Percentiles rank a stretch among this genome's conserved stretches.
Evolutionary conservation across 2,888 invertebrate genomes (phyloP).

Genomic region (Oasisia sp.): DNA sequence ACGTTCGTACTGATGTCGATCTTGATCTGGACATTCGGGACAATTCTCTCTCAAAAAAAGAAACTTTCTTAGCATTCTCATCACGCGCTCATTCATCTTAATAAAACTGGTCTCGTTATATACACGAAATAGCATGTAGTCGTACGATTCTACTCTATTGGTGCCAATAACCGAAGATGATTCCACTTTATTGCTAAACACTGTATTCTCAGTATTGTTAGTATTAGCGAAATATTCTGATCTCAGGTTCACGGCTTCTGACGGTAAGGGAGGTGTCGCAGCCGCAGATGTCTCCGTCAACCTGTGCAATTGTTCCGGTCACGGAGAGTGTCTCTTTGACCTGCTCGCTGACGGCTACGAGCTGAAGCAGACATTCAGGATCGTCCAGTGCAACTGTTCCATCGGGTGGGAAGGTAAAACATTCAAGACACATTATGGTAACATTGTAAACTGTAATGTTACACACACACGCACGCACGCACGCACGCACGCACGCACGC

Average conservation of each 20-base stretch:
- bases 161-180: too few species aligned
- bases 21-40: neutral
- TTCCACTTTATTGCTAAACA: too few species aligned
- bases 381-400: constrained; percentile 22
- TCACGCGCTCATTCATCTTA: too few species aligned
- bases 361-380: constrained; percentile 20
- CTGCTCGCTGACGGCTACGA: constrained; percentile 11
- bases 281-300: neutral
- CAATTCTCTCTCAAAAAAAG: too few species aligned
- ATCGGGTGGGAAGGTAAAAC: constrained; percentile 8
- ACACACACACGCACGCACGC: too few species aligned
- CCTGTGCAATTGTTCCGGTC: neutral
- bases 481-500: too few species aligned
- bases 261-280: constrained; percentile 20
- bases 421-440: neutral
- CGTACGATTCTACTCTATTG: too few species aligned
- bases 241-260: neutral
- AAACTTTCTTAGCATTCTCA: too few species aligned
- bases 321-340: constrained; percentile 22
- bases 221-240: neutral
- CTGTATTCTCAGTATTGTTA: too few species aligned
- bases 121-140: too few species aligned
- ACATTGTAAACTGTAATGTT: too few species aligned
- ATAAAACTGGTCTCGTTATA: too few species aligned
- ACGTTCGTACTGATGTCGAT: neutral